Base-by-base conservation (phyloP, 2,113 vertebrate species). In the Abramis brama region DNA sequence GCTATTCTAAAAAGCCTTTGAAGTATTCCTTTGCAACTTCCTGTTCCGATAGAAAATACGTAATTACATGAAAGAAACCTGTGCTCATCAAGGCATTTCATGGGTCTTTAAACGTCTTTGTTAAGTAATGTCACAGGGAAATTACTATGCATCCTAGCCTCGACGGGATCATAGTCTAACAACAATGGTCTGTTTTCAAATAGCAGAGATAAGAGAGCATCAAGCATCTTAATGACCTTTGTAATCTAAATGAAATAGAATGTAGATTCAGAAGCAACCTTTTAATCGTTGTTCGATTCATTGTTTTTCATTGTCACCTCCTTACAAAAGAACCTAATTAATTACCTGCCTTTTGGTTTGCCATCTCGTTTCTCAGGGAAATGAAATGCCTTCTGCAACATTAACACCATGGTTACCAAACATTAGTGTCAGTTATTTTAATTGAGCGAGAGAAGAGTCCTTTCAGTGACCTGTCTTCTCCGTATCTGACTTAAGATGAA, bases 371-470 rank as follows among this genome's bases (percentile, higher is more conserved):
- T 73, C 75, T 50, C 27, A 50, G 73, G 30, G 13, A 83, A 73
- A 55, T 15, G 0, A 23, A 64, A 87, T 55, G 23, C 47, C 76
- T 13, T 85, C 43, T 27, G 80, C 6, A 79, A 47, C n/a, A 64
- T 55, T 86, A 60, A 85, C n/a, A 47, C 77, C 74, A 68, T 8
- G 15, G 79, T 73, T 75, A 89, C 57, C 25, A 84, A 82, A 80
- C 23, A 85, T 78, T 83, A 82, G 66, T 13, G 12, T 5, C 62
- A 62, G 75, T 60, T 43, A 84, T 87, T 89, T 88, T 85, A 87
- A 86, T 68, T 79, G 71, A 66, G 25, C 17, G 19, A 66, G 39
- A 80, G 57, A 8, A 47, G 30, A n/a, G 39, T 10, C 10, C 15
- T 74, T 74, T 70, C 30, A 39, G 45, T 55, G 62, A 30, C 47